Percentiles rank a stretch among this genome's conserved stretches.
Evolutionary conservation across 1,140 invertebrate genomes (phyloP).

Genomic region (Drosophila melanica): DNA sequence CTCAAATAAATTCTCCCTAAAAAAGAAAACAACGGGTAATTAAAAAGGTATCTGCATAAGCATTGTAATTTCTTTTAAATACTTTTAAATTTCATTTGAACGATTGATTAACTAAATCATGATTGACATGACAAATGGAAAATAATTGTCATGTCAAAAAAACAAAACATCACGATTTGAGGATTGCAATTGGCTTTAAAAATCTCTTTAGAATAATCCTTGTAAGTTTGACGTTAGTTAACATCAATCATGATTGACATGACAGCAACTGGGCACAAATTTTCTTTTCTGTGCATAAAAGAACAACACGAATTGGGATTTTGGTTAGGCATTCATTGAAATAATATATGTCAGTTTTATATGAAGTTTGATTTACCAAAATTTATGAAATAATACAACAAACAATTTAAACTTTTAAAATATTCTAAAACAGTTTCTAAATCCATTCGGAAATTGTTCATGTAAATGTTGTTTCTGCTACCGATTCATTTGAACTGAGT

Average conservation of each 20-base stretch:
- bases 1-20: background rate
- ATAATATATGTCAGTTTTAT: background rate
- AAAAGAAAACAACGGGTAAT: slow-evolving; percentile 9
- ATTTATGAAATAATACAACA: no score
- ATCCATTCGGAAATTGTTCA: no score
- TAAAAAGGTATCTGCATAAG: slow-evolving; percentile 16
- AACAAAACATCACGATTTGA: no score
- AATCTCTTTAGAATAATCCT: no score
- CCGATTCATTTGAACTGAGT: background rate
- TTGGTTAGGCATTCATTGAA: background rate
- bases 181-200: no score
- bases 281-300: background rate
- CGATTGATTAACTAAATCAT: no score
- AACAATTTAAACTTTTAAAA: no score
- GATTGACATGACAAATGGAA: no score
- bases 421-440: no score
- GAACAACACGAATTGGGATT: background rate
- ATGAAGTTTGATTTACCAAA: background rate
- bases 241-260: background rate
- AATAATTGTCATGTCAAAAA: no score
- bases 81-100: no score
- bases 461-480: background rate
- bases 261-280: background rate
- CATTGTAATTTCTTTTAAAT: no score
- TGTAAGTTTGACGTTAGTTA: background rate